Evolutionary conservation across 2,113 vertebrate genomes (phyloP), one percentile per base, ranked within the genome.

Genomic region (Deroptyus accipitrinus): DNA sequence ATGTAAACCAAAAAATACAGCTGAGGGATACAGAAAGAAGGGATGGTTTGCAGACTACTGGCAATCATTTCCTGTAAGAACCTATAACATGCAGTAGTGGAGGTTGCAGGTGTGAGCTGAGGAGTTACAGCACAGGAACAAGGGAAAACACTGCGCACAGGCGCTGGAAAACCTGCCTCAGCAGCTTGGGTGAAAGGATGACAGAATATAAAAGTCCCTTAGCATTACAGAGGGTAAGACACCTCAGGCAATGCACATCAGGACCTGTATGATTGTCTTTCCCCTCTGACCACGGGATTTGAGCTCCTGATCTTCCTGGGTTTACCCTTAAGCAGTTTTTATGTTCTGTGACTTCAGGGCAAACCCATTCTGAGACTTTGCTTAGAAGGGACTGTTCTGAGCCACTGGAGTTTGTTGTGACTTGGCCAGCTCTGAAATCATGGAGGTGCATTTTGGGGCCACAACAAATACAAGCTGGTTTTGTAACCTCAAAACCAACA

Each of bases 11-110:
- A 27, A 59, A 51, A 30, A 7, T 20, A 20, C 10, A 75, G 42
- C 57, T 4, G 2, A 17, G 68, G 62, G 27, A 22, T 23, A 10
- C 17, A 42, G 66, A 30, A 54, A 13, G 19, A 57, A 22, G 37
- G 46, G 35, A 4, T 14, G 41, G 18, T 67, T 25, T 42, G 59
- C 35, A 10, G 33, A 16, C 41, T 24, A 2, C 23, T 44, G 46
- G 25, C 39, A 27, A 17, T 22, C 18, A 4, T 13, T 68, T 46
- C 54, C 52, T 17, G 0, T 17, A 12, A 30, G 69, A 49, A 44
- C 35, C 33, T 73, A 3, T 24, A 11, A 9, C 3, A 0, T 48
- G 52, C 18, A 28, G 3, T 17, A 2, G 2, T 52, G 49, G 49
- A n/a, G 42, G 52, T 27, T 41, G 57, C 10, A 48, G 30, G 27